A percentile compares a stretch with the other conserved stretches of the same genome.
phyloP scores from a whole-genome alignment of 2,797 vertebrate genomes.

The Cebuella pygmaea region DNA sequence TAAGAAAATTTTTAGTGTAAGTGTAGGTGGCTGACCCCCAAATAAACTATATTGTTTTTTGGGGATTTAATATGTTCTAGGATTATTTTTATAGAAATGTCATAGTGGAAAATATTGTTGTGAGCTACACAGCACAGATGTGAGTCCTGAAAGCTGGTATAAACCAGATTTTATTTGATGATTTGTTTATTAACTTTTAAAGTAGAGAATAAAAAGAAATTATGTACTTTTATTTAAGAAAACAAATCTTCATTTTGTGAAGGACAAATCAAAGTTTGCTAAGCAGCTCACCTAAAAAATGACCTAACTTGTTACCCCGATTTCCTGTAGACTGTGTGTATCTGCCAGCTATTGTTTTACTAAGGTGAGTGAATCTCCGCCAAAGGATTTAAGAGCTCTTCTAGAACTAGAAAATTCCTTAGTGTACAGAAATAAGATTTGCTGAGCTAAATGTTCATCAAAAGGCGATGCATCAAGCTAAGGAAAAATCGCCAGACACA shows the following conservation, averaged over 20 bases:
- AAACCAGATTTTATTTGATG: conserved; percentile 46
- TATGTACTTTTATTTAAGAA: conserved; percentile 48
- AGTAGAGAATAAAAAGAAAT: conserved; percentile 51
- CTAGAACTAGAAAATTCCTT: conserved; percentile 71
- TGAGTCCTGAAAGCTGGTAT: conserved; percentile 46
- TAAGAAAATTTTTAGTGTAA: conserved; percentile 27
- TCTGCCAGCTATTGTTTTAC: conserved; percentile 73
- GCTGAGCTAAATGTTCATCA: conserved; percentile 71
- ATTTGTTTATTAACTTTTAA: conserved; percentile 72
- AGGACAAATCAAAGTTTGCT: conserved; percentile 64
- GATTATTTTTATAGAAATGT: conserved; percentile 29
- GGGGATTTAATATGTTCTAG: conserved; percentile 44
- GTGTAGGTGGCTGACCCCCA: background rate
- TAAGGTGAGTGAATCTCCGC: conserved; percentile 65
- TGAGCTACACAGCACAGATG: background rate
- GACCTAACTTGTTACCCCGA: conserved; percentile 50
- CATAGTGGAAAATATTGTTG: background rate
- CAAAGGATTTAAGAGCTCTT: conserved; percentile 70
- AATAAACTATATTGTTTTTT: background rate
- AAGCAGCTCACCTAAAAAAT: conserved; percentile 60
- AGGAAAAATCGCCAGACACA: conserved; percentile 52
- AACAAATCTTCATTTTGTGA: conserved; percentile 54
- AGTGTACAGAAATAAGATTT: conserved; percentile 73
- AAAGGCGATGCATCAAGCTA: conserved; percentile 58
- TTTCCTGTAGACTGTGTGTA: conserved; percentile 66